phyloP scores from a whole-genome alignment of 2,797 vertebrate species.

The Acanthurus leucopareius region DNA sequence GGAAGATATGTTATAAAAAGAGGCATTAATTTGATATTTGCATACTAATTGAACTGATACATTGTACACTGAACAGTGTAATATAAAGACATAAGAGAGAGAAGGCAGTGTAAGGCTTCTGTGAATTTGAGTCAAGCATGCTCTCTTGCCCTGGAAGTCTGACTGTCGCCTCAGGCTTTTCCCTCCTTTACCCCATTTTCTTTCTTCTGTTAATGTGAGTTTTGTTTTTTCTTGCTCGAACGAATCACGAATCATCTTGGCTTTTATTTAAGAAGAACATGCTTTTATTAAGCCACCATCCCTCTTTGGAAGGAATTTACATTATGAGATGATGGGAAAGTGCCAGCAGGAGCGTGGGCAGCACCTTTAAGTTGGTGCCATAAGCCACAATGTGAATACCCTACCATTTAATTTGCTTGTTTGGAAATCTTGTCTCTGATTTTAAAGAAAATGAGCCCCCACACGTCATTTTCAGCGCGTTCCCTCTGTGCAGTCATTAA shows the following conservation, averaged over 20 bases:
- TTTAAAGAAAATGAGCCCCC: conserved; percentile 37
- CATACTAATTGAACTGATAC: conserved; percentile 19
- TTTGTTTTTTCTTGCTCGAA: conserved; percentile 55
- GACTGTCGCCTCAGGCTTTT: conserved; percentile 45
- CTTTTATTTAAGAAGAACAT: conserved; percentile 71
- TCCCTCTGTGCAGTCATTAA: conserved; percentile 25
- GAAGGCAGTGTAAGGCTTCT: conserved; percentile 16
- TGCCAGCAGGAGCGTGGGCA: conserved; percentile 64
- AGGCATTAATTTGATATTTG: conserved; percentile 38
- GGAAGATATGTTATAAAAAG: conserved; percentile 18
- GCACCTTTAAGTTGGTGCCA: conserved; percentile 64
- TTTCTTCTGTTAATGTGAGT: conserved; percentile 52
- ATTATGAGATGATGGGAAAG: conserved; percentile 55
- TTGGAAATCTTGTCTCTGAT: conserved; percentile 55
- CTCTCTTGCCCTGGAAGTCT: conserved; percentile 14
- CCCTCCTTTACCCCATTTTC: conserved; percentile 37
- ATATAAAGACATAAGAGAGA: conserved; percentile 1
- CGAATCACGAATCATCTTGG: conserved; percentile 45
- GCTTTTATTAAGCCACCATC: conserved; percentile 47
- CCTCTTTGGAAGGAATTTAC: conserved; percentile 53
- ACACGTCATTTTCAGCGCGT: conserved; percentile 19
- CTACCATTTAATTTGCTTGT: conserved; percentile 67
- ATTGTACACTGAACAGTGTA: background rate
- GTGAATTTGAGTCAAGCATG: conserved; percentile 16
- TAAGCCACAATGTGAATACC: conserved; percentile 51